Conservation (phyloP, 2,888 invertebrate species). For the Papilio protenor region DNA sequence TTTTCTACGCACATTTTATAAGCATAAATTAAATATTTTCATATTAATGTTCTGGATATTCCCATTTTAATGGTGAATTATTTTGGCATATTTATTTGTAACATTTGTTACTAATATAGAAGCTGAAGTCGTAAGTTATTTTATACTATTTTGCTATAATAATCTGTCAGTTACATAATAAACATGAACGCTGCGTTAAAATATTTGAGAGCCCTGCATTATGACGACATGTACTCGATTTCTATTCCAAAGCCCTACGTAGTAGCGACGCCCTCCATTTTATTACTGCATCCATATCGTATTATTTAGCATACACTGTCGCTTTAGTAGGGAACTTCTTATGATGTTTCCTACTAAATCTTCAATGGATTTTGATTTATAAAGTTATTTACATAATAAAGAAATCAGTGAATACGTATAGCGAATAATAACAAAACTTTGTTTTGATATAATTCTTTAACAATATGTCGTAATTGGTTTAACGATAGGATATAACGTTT, state of each 20-base stretch:
- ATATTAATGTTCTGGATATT: no score
- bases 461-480: slow-evolving; percentile 35
- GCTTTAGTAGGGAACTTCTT: neutral
- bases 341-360: neutral
- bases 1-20: no score
- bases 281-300: slow-evolving; percentile 9
- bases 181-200: slow-evolving; percentile 6
- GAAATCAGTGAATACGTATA: slow-evolving; percentile 58
- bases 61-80: no score
- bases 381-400: slow-evolving; percentile 25
- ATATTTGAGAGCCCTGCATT: slow-evolving; percentile 46
- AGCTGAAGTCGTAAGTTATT: no score
- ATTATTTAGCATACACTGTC: slow-evolving; percentile 35
- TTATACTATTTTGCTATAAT: neutral
- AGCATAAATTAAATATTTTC: no score
- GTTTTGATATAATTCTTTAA: slow-evolving; percentile 60
- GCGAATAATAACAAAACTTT: slow-evolving; percentile 62
- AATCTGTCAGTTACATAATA: slow-evolving; percentile 3
- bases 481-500: neutral
- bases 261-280: slow-evolving; percentile 44
- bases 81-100: no score
- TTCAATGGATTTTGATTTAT: slow-evolving; percentile 43
- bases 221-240: slow-evolving; percentile 68
- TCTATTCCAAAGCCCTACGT: slow-evolving; percentile 55
- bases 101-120: no score